Evolutionary conservation across 2,113 vertebrate species (phyloP), one percentile per base, ranked within the genome.

Genomic region (Daboia siamensis): DNA sequence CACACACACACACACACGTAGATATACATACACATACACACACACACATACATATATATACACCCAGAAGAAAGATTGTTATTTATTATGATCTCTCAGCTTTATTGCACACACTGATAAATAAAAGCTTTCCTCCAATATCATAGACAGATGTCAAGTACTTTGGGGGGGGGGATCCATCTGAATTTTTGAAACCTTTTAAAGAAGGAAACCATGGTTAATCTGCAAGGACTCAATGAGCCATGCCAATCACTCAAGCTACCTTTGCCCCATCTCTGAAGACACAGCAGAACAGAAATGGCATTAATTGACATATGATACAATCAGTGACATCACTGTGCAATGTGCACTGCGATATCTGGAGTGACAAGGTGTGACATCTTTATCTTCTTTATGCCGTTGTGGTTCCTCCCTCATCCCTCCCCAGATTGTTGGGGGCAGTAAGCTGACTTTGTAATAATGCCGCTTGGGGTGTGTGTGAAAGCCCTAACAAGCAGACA

Each of bases 81-180:
- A 80, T 93, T 95, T 93, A 93, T 94, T 96, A 95, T 95, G 92
- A 95, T 96, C 90, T 94, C 80, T 93, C 86, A 93, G 88, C 26
- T 91, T 64, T 93, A 90, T 85, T 94, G 87, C 90, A 87, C 94
- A 84, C 7, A 52, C 0, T 94, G 84, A 96, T 94, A 95, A 95
- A 94, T 85, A 5, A 94, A 94, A 96, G 91, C 92, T 94, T 96
- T 95, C 61, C 93, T 95, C 69, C 85, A 94, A 93, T 95, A 7
- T 92, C 91, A 92, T 91, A 94, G 54, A 94, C 88, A 59, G 23
- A 2, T 91, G 55, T 69, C 93, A 80, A 89, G 94, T 90, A 93
- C 11, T 21, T 56, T 7, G 29, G 39, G 52, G 21, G 54, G 80
- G n/a, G n/a, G 8, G 15, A 74, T 74, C 69, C 33, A 85, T 17